Percentiles rank a stretch among this genome's conserved stretches.
Conservation (phyloP, 2,113 vertebrate genomes). For the Aptenodytes forsteri region DNA sequence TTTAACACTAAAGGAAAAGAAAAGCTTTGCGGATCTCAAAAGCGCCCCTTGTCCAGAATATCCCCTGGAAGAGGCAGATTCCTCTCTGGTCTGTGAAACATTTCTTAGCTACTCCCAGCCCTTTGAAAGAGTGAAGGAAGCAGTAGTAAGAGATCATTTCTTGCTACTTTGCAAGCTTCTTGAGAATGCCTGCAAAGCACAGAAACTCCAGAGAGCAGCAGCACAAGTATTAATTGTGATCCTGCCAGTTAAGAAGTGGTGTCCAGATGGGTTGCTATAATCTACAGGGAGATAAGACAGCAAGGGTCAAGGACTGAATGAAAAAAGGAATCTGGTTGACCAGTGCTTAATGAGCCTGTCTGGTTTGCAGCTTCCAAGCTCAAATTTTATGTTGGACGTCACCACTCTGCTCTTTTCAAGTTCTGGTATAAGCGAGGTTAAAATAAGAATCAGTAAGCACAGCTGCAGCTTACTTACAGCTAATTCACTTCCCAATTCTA, state of each 20-base stretch:
- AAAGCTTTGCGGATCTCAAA: background rate
- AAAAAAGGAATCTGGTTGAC: background rate
- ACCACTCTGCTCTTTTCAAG: constrained; percentile 1
- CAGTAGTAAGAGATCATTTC: background rate
- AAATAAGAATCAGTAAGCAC: constrained; percentile 29
- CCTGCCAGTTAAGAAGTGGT: background rate
- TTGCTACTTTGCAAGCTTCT: background rate
- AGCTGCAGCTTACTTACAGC: constrained; percentile 42
- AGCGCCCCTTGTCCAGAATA: rapidly evolving
- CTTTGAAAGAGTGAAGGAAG: background rate
- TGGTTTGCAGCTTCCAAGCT: constrained; percentile 10
- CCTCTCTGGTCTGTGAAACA: background rate
- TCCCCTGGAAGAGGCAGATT: background rate
- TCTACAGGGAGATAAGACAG: background rate
- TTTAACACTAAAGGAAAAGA: background rate
- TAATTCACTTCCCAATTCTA: constrained; percentile 3
- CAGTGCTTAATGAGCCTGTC: background rate
- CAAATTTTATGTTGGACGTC: background rate
- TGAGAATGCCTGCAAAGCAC: background rate
- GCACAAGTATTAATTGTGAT: background rate
- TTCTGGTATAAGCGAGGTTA: constrained; percentile 10
- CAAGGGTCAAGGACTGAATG: constrained; percentile 15
- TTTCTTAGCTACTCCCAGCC: background rate
- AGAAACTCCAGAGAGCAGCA: background rate
- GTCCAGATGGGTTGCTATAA: background rate